These are phyloP conservation scores for Cheilosia vulpina DNA, from an alignment of 2,888 invertebrate species.

Conservation along the genomic window DNA sequence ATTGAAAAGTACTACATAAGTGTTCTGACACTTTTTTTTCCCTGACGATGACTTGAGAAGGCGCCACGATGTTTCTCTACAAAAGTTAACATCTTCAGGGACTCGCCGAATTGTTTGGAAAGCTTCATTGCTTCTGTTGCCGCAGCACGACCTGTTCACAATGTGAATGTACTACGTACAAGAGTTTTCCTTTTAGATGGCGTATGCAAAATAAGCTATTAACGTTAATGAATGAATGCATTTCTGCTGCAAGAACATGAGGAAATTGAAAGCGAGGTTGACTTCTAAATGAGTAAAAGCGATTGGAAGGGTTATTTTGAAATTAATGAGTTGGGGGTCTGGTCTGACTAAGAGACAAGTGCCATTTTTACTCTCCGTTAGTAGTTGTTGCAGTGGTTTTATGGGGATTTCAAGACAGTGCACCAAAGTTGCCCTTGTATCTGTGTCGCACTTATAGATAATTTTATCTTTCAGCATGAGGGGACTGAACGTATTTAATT, in stretches of 20 bases:
- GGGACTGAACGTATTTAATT: too few relatives aligned
- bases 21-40: conserved; percentile 20
- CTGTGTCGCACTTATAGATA: not conserved
- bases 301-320: conserved; percentile 10
- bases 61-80: conserved; percentile 30
- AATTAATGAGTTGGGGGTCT: not conserved
- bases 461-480: too few relatives aligned
- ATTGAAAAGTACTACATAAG: conserved; percentile 17
- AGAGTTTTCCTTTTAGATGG: conserved; percentile 19
- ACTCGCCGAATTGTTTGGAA: conserved; percentile 16
- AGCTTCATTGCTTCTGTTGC: conserved; percentile 50
- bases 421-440: not conserved
- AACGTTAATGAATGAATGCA: conserved; percentile 60
- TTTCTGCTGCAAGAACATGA: conserved; percentile 31
- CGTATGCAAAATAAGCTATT: conserved; percentile 63
- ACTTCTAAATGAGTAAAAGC: not conserved
- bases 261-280: conserved; percentile 20
- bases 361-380: too few relatives aligned
- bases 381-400: too few relatives aligned
- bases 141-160: conserved; percentile 4
- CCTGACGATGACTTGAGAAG: conserved; percentile 54
- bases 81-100: conserved; percentile 40
- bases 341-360: too few relatives aligned
- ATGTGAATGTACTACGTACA: not conserved
- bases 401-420: too few relatives aligned